Base-by-base conservation (phyloP, 2,888 invertebrate species). In the Pristionchus arcanus region DNA sequence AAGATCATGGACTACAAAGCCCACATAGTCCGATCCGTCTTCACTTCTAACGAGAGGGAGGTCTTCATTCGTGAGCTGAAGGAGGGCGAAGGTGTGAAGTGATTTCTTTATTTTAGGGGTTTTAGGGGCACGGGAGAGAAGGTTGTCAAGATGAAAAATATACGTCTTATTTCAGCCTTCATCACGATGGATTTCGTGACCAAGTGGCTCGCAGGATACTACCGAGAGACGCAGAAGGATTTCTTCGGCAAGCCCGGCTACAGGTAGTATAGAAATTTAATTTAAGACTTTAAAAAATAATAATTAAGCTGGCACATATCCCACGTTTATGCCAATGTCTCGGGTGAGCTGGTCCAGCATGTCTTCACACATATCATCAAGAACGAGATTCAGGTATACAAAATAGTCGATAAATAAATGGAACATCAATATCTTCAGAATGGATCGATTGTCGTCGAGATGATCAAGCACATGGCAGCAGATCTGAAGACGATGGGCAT, bases 401-500 rank as follows among this genome's bases (percentile, higher is more conserved):
- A 34, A 31, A 19, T 28, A 5, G 31, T 9, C 31, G 28, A 66
- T 63, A n/a, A 25, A 2, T 25, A n/a, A 25, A 66, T 25, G 9
- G 25, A n/a, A 66, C 2, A 66, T 66, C 11, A n/a, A 11, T 66
- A n/a, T 19, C 25, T 66, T 66, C n/a, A 81, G 81, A 49, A 81
- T 15, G 81, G 81, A 42, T 13, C 81, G n/a, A 19, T 81, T 19
- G 81, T 81, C 5, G 81, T 81, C 5, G 81, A 81, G 49, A 19
- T 81, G 9, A 25, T 81, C 49, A 81, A 81, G 81, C 81, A 81
- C 81, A 81, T 81, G 49, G 49, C 81, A 42, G 49, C 4, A 13
- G 81, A 81, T 28, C 81, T 81, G 34, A 42, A 42, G 13, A 49
- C 9, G 81, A 81, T 81, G 81, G 81, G 81, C n/a, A 49, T 81